Evolutionary conservation across 2,113 vertebrate genomes (phyloP).

Genomic region (Alosa alosa): DNA sequence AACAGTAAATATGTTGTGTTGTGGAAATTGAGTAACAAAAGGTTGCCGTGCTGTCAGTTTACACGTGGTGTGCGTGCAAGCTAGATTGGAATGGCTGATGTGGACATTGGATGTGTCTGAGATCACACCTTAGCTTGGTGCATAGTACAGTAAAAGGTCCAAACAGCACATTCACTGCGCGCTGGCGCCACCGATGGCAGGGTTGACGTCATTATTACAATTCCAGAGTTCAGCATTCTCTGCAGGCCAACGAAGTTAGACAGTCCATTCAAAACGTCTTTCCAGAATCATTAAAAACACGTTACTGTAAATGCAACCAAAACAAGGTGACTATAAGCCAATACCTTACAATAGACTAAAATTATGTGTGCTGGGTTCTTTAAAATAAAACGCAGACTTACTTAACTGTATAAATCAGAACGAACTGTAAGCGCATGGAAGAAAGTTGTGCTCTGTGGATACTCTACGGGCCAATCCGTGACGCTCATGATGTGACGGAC

Average conservation of each 20-base stretch:
- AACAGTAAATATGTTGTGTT: too few species aligned
- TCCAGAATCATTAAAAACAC: not conserved
- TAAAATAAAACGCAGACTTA: not conserved
- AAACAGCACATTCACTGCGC: not conserved
- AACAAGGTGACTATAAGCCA: not conserved
- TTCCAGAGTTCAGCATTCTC: conserved; percentile 15
- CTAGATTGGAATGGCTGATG: not conserved
- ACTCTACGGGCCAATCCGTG: conserved; percentile 60
- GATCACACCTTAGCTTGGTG: not conserved
- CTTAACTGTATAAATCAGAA: conserved; percentile 30
- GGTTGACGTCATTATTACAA: conserved; percentile 16
- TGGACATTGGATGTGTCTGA: not conserved
- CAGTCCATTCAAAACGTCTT: not conserved
- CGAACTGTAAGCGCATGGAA: conserved; percentile 54
- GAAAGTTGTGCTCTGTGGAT: conserved; percentile 48
- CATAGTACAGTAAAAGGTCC: not conserved
- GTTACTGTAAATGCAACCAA: not conserved
- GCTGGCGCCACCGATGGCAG: not conserved
- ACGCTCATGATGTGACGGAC: conserved; percentile 32
- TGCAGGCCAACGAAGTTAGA: not conserved
- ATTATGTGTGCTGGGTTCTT: not conserved
- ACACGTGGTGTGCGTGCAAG: not conserved
- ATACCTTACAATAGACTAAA: not conserved
- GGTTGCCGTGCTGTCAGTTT: too few species aligned
- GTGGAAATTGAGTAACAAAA: too few species aligned